Percentiles rank a stretch among this genome's conserved stretches.
Conservation (phyloP, 2,113 vertebrate species). For the Leptobrachium ailaonicum region DNA sequence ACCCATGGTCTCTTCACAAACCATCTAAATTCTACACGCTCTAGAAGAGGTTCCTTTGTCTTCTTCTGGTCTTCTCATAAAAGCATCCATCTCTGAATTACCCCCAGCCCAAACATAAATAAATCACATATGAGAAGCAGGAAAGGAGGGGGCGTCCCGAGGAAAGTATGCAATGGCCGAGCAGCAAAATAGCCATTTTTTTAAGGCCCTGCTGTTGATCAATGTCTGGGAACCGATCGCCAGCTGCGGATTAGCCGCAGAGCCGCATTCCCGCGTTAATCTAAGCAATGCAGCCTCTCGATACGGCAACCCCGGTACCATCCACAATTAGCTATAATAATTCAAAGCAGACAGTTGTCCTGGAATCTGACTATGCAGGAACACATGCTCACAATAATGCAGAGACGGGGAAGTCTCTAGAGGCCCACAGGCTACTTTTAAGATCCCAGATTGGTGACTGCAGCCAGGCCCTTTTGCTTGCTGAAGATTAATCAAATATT, state of each 20-base stretch:
- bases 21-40: no score
- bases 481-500: constrained; percentile 72
- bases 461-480: constrained; percentile 61
- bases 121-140: background rate
- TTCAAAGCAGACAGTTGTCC: constrained; percentile 60
- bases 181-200: background rate
- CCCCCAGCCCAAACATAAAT: background rate
- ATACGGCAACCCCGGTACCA: background rate
- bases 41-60: no score
- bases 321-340: constrained; percentile 64
- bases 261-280: constrained; percentile 2
- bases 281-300: constrained; percentile 32
- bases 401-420: constrained; percentile 59
- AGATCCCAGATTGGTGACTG: constrained; percentile 64
- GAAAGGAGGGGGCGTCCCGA: background rate
- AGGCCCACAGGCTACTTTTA: constrained; percentile 58
- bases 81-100: background rate
- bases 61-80: no score
- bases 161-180: background rate
- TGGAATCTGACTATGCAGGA: constrained; percentile 56
- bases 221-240: background rate
- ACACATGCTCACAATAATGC: constrained; percentile 60
- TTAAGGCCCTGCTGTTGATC: constrained; percentile 1
- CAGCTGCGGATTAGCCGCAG: background rate
- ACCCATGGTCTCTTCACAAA: no score